These are phyloP conservation scores for Argya squamiceps DNA, from an alignment of 2,797 vertebrate species.

Conservation along the genomic window DNA sequence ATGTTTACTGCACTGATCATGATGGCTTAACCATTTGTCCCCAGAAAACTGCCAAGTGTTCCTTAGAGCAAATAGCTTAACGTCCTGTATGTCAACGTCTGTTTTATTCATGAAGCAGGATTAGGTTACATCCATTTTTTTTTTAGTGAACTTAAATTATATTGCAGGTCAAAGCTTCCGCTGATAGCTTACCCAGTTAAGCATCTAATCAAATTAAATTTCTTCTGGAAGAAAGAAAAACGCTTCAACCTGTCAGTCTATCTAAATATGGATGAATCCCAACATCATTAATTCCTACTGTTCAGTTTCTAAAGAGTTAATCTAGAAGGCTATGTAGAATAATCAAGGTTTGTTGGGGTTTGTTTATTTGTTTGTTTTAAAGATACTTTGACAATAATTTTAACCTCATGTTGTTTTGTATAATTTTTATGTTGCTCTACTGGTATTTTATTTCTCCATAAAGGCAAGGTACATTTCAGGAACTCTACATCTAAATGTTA, in stretches of 20 bases:
- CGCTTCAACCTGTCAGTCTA: background rate
- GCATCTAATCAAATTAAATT: background rate
- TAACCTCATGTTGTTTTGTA: background rate
- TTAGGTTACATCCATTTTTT: background rate
- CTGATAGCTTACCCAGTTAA: background rate
- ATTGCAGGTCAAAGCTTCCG: background rate
- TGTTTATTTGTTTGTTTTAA: background rate
- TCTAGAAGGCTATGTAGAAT: background rate
- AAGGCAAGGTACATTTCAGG: constrained; percentile 8
- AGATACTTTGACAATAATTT: background rate
- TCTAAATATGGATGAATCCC: background rate
- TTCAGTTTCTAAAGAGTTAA: background rate
- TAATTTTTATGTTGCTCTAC: background rate
- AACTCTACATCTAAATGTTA: constrained; percentile 22
- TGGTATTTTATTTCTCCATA: constrained; percentile 16
- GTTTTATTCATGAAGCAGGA: background rate
- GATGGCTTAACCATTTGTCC: background rate
- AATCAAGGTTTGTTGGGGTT: background rate
- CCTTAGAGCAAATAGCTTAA: background rate
- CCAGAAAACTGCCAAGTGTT: background rate
- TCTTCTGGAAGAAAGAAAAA: background rate
- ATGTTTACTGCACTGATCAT: background rate
- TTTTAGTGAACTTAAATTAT: background rate
- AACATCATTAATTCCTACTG: background rate
- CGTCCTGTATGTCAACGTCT: background rate